Base-by-base conservation (phyloP, 2,113 vertebrate species). In the Xiphophorus couchianus region DNA sequence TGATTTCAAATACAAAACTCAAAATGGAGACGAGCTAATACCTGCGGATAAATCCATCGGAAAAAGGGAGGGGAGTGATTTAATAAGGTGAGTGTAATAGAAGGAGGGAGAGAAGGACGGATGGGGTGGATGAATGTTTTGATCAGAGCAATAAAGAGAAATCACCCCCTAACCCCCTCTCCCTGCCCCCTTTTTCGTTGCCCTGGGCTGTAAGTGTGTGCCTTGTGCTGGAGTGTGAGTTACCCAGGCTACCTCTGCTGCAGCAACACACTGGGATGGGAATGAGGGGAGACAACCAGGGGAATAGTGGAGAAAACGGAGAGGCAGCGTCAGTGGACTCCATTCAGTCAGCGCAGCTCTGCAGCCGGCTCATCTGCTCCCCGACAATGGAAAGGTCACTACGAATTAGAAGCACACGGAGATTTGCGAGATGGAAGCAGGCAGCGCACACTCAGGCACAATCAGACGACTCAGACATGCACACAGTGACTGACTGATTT, bases 141-240 rank as follows among this genome's bases (percentile, higher is more conserved):
- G 92, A 92, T 92, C 88, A 91, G 90, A 87, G 88, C 87, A 89
- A 91, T 89, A 92, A 91, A 91, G 86, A 82, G 82, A 79, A 67
- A 78, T 37, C 35, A 11, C 2, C 35, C 35, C 35, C 10, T 10
- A 11, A 3, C 35, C 73, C 85, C 58, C 62, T 86, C 74, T 81
- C 84, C 70, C 76, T 79, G 71, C 70, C 73, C 79, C 35, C 35
- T 37, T 63, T 86, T 80, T 77, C 71, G 80, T 87, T 86, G 89
- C 86, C 85, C 62, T 33, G 68, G 85, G 86, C 87, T 85, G 15
- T 64, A 2, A 31, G 22, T 67, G 48, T 83, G 69, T 69, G 69
- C 42, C 48, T 37, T 2, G 61, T 33, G 60, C 44, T 58, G 22
- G 80, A 67, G 77, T 71, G 68, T 31, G 62, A 74, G 29, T 77